phyloP scores from a whole-genome alignment of 2,797 vertebrate genomes.

The Megalops cyprinoides region DNA sequence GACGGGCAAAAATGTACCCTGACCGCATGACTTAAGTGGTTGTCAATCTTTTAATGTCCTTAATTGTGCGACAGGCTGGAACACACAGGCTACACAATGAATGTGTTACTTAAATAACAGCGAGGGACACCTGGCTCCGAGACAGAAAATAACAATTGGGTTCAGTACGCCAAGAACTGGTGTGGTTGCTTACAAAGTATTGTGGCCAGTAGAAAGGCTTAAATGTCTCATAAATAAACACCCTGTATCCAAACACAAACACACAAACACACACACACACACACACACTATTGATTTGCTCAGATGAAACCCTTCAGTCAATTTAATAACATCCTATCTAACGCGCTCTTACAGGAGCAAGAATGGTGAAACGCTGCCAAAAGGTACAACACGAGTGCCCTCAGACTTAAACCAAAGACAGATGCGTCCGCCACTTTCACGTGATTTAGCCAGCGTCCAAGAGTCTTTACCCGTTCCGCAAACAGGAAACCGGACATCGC shows the following conservation, averaged over 20 bases:
- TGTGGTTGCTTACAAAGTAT: slow-evolving; percentile 62
- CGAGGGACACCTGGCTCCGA: too few relatives aligned
- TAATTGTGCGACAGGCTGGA: background rate
- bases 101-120: background rate
- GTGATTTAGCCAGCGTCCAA: background rate
- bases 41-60: background rate
- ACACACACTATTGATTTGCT: too few relatives aligned
- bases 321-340: too few relatives aligned
- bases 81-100: background rate
- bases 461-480: background rate
- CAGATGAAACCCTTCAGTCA: too few relatives aligned
- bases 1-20: background rate
- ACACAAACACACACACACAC: too few relatives aligned
- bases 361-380: too few relatives aligned
- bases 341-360: too few relatives aligned
- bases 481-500: too few relatives aligned
- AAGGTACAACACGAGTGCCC: background rate
- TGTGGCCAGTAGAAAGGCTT: too few relatives aligned
- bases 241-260: too few relatives aligned
- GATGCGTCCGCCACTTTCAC: background rate
- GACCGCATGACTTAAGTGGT: background rate
- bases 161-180: slow-evolving; percentile 29
- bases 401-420: background rate
- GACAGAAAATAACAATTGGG: too few relatives aligned
- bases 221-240: too few relatives aligned